Conservation (phyloP, 2,888 invertebrate species). For the Epiblema foenella region DNA sequence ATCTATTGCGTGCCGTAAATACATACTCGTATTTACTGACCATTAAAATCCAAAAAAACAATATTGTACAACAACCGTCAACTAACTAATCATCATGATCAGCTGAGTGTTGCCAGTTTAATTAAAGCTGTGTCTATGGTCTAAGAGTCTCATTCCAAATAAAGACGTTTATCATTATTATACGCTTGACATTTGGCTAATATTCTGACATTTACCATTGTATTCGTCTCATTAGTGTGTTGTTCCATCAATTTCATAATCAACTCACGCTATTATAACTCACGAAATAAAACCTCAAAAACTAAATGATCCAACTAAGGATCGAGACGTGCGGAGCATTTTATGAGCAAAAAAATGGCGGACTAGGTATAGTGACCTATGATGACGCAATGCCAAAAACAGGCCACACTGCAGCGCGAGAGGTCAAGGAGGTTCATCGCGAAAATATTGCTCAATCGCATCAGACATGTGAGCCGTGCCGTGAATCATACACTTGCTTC, state of each 20-base stretch:
- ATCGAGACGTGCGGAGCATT: conserved; percentile 77
- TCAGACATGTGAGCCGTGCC: conserved; percentile 48
- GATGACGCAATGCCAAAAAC: conserved; percentile 83
- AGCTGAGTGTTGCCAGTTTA: neutral
- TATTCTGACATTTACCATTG: neutral
- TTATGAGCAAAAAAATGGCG: conserved; percentile 80
- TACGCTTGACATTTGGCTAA: conserved; percentile 3
- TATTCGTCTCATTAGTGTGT: neutral
- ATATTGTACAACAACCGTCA: neutral
- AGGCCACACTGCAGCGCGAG: conserved; percentile 71
- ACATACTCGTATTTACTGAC: too few relatives aligned
- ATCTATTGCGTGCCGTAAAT: too few relatives aligned
- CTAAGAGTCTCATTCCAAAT: neutral
- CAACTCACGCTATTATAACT: conserved; percentile 10
- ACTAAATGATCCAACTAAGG: conserved; percentile 79
- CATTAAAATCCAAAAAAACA: too few relatives aligned
- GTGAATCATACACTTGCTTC: conserved; percentile 6
- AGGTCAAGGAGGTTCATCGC: conserved; percentile 81
- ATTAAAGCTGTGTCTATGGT: neutral
- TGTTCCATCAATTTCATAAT: neutral
- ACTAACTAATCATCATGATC: neutral
- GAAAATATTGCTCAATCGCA: conserved; percentile 65
- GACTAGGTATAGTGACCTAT: conserved; percentile 81
- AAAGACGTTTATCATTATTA: neutral
- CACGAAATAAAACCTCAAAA: conserved; percentile 56